Base-by-base conservation (phyloP, 2,888 invertebrate species). In the Leucophenga montana region DNA sequence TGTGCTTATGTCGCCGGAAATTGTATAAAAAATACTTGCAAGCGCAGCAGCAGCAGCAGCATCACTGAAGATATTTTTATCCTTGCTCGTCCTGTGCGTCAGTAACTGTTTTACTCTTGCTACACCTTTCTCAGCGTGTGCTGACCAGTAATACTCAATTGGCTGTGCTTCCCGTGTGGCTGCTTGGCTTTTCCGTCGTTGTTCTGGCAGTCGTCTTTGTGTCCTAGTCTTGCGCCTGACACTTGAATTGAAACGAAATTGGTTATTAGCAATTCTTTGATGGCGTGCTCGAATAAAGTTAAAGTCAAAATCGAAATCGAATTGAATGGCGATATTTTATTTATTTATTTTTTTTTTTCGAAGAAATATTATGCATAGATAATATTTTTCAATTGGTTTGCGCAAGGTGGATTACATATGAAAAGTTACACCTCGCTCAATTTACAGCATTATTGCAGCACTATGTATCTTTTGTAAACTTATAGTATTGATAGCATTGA, bases 241-340 rank as follows among this genome's bases (percentile, higher is more conserved):
- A 83, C 84, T 82, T 82, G 83, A 82, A 82, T 82, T 82, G 82
- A 82, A 84, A 79, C 77, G 84, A 84, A 82, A 84, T 84, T 84
- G 79, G 80, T 81, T 81, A 81, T 81, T 81, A 84, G 84, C 80
- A 83, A 81, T 83, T 81, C 80, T 77, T 44, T 20, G 22, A 22
- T 44, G 59, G 39, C 46, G n/a, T 18, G 13, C 31, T n/a, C 44
- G 20, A 8, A 16, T 8, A 33, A 31, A 31, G 1, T 3, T 1
- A 14, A 11, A 31, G 8, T 14, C 6, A 11, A 39, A n/a, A 31
- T n/a, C 16, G 9, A n/a, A 31, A 59, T 8, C 14, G 33, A 33
- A 59, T 59, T 39, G 39, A 2, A n/a, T n/a, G 6, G 6, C 18
- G 9, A 54, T 54, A 11, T 54, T 20, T 33, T 54, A 13, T 5